These are phyloP conservation scores for Phyllotreta striolata DNA, from an alignment of 2,888 invertebrate species.

Conservation along the genomic window DNA sequence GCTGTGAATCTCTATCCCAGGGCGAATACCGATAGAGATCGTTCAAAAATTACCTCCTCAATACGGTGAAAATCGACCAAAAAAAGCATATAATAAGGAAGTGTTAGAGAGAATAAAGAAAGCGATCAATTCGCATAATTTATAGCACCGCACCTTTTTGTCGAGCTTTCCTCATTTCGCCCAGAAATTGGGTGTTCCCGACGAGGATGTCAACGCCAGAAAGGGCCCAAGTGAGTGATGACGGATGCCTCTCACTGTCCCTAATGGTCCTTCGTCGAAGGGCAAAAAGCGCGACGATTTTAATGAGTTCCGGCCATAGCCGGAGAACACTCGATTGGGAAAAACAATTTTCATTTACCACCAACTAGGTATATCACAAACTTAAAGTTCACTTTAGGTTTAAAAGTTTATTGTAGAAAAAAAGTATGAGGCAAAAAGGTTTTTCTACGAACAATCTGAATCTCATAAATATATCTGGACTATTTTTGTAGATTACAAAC, in stretches of 20 bases:
- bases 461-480: no score
- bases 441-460: no score
- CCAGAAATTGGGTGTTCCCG: conserved; percentile 28
- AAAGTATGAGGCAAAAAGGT: no score
- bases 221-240: conserved; percentile 32
- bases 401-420: no score
- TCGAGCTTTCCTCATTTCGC: conserved; percentile 22
- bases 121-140: conserved; percentile 27
- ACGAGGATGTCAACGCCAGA: conserved; percentile 26
- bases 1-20: not conserved
- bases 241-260: conserved; percentile 36
- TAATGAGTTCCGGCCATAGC: conserved; percentile 15
- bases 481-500: no score
- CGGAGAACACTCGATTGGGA: not conserved
- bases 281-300: conserved; percentile 34
- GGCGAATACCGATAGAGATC: not conserved
- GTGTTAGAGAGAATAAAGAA: not conserved
- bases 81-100: conserved; percentile 5
- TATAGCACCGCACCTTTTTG: conserved; percentile 21
- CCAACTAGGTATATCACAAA: no score
- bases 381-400: no score
- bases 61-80: not conserved
- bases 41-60: no score
- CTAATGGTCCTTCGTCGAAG: conserved; percentile 34
- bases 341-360: no score